phyloP scores from a whole-genome alignment of 2,113 vertebrate species.

The Helogale parvula region DNA sequence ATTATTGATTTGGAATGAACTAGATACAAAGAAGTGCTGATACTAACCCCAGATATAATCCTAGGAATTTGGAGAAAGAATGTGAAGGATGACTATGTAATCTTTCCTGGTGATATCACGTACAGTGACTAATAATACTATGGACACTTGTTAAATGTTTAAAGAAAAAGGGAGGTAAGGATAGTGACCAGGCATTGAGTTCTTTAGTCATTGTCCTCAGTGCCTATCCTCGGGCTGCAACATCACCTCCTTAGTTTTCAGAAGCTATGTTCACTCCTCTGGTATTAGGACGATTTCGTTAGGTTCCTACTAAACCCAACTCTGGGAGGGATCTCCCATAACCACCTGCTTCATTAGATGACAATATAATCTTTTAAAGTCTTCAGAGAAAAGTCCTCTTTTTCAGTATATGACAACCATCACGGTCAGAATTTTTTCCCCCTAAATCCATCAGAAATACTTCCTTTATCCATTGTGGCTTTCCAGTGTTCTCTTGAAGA shows the following conservation, averaged over 20 bases:
- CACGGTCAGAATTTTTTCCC: background rate
- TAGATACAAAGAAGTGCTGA: background rate
- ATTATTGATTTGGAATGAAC: background rate
- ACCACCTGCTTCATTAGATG: background rate
- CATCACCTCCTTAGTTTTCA: background rate
- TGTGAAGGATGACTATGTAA: background rate
- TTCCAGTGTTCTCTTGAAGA: background rate
- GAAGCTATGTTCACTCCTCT: background rate
- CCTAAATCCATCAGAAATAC: background rate
- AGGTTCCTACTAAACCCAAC: background rate
- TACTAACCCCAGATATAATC: background rate
- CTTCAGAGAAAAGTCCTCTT: background rate
- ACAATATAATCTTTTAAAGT: background rate
- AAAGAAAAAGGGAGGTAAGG: background rate
- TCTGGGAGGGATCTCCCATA: background rate
- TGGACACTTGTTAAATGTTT: background rate
- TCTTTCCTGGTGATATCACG: background rate
- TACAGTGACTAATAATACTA: background rate
- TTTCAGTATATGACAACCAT: background rate
- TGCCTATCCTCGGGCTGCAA: background rate
- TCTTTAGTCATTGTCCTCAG: background rate
- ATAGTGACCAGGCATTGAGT: too few species aligned
- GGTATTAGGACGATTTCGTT: background rate
- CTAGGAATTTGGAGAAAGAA: background rate
- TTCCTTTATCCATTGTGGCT: background rate